These are phyloP conservation scores for Anguilla japonica DNA, from an alignment of 2,113 vertebrate species.

Conservation along the genomic window DNA sequence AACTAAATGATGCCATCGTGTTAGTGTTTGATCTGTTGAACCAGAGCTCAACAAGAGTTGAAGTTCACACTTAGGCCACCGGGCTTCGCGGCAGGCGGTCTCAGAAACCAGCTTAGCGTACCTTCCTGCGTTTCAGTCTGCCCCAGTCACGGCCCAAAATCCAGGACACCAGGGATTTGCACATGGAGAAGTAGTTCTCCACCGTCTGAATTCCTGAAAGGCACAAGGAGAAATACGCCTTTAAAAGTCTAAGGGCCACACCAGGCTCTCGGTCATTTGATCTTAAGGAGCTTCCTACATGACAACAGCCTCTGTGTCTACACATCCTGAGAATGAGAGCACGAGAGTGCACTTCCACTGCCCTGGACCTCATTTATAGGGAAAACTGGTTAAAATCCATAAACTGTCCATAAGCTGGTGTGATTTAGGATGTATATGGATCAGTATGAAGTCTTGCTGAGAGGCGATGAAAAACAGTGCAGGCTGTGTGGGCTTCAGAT, in stretches of 20 bases:
- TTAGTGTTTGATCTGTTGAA: no score
- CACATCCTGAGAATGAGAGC: not conserved
- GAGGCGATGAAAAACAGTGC: not conserved
- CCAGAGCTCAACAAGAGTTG: not conserved
- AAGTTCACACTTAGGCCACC: not conserved
- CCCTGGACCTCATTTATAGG: not conserved
- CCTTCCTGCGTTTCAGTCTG: slow-evolving; percentile 55
- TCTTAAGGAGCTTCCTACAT: not conserved
- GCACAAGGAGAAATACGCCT: not conserved
- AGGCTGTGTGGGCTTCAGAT: not conserved
- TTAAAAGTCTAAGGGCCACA: not conserved
- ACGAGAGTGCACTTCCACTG: not conserved
- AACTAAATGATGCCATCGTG: no score
- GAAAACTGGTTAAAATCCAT: not conserved
- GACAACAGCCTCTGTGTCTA: not conserved
- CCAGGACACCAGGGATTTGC: slow-evolving; percentile 59
- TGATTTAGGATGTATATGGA: not conserved
- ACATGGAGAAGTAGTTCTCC: slow-evolving; percentile 62
- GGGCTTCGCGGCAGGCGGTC: not conserved
- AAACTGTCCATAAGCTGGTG: no score
- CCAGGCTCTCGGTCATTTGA: not conserved
- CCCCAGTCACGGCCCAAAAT: slow-evolving; percentile 59
- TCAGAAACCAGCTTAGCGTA: not conserved
- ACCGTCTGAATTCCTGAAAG: slow-evolving; percentile 54
- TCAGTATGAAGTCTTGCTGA: not conserved